These are phyloP conservation scores for Maconellicoccus hirsutus DNA, from an alignment of 1,140 invertebrate species.

Conservation along the genomic window DNA sequence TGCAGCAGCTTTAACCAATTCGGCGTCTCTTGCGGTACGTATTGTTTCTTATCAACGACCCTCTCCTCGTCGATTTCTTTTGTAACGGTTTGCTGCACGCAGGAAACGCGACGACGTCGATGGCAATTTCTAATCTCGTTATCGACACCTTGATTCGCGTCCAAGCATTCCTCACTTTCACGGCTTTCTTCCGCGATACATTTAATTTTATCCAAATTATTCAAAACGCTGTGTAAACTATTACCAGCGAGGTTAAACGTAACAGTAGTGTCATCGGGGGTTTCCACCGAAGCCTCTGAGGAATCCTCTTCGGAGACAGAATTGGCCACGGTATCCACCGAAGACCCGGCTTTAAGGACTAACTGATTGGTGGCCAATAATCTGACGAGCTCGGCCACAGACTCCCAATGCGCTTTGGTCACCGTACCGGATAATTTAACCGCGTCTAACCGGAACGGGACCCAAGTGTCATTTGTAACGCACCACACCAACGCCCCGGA, in stretches of 20 bases:
- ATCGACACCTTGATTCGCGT: neutral
- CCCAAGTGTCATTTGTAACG: slow-evolving; percentile 47
- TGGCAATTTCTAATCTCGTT: too few species aligned
- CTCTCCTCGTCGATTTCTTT: too few species aligned
- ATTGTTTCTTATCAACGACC: slow-evolving; percentile 22
- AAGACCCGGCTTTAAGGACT: slow-evolving; percentile 35
- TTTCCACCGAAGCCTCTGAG: too few species aligned
- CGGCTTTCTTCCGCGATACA: neutral
- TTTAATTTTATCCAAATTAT: neutral
- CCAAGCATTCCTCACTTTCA: too few species aligned
- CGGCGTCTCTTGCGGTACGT: slow-evolving; percentile 18
- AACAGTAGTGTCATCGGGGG: too few species aligned
- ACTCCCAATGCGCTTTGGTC: slow-evolving; percentile 47
- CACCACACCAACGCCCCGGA: slow-evolving; percentile 47
- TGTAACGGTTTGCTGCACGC: neutral
- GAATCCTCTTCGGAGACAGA: too few species aligned
- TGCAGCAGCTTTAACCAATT: slow-evolving; percentile 16
- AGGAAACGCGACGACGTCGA: too few species aligned
- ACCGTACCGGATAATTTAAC: slow-evolving; percentile 47
- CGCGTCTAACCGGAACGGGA: slow-evolving; percentile 47
- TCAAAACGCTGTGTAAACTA: neutral
- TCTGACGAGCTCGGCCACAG: slow-evolving; percentile 46
- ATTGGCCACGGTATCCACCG: slow-evolving; percentile 26
- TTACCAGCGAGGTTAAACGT: neutral
- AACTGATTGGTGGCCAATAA: slow-evolving; percentile 45